Evolutionary conservation across 2,888 invertebrate genomes (phyloP).

Genomic region (Byasa hedistus): DNA sequence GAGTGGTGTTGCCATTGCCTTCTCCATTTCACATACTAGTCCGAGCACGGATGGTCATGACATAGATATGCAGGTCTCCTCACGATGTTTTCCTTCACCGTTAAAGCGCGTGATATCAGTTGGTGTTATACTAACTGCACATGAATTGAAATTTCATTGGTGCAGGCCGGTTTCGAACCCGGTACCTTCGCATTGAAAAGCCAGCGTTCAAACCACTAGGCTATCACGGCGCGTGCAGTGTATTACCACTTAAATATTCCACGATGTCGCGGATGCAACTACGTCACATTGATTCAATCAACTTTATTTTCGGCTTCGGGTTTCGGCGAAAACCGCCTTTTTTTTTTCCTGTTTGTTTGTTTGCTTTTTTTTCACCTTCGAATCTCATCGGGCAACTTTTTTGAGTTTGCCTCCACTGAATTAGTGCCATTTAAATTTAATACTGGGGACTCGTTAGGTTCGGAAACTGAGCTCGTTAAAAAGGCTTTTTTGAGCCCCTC

Average conservation of each 20-base stretch:
- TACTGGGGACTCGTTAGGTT: conserved; percentile 5
- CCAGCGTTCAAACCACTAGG: too few relatives aligned
- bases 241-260: background rate
- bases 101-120: too few relatives aligned
- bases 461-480: background rate
- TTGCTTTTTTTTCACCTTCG: conserved; percentile 11
- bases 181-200: too few relatives aligned
- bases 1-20: too few relatives aligned
- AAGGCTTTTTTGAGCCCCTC: background rate
- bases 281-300: conserved; percentile 36
- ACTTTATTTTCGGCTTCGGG: conserved; percentile 40
- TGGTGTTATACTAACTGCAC: too few relatives aligned
- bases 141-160: too few relatives aligned
- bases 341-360: conserved; percentile 33
- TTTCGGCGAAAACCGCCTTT: conserved; percentile 38
- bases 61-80: too few relatives aligned
- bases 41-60: too few relatives aligned
- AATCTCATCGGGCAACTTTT: conserved; percentile 1
- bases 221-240: background rate
- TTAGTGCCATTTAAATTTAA: conserved; percentile 17
- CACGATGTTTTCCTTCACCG: too few relatives aligned
- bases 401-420: background rate
- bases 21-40: too few relatives aligned
- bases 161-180: too few relatives aligned
- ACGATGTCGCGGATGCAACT: conserved; percentile 13